These are phyloP conservation scores for Lampropteryx suffumata DNA, from an alignment of 2,888 invertebrate species.

Conservation along the genomic window DNA sequence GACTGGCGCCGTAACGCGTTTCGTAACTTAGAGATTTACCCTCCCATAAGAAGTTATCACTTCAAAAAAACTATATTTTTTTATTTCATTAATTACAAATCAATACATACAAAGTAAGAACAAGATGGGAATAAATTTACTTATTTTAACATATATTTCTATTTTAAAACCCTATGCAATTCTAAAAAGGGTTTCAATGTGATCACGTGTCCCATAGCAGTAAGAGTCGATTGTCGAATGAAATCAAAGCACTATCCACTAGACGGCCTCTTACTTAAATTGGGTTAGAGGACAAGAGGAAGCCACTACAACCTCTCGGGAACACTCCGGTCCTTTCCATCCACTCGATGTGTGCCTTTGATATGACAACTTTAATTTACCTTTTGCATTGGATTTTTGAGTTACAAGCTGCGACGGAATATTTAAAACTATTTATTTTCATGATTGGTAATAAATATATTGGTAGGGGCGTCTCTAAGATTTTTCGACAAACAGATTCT, in stretches of 20 bases:
- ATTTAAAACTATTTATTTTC: too few relatives aligned
- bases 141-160: too few relatives aligned
- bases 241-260: slow-evolving; percentile 57
- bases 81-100: too few relatives aligned
- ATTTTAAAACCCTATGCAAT: not conserved
- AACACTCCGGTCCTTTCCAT: slow-evolving; percentile 38
- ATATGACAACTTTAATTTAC: slow-evolving; percentile 43
- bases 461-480: too few relatives aligned
- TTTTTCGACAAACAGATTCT: too few relatives aligned
- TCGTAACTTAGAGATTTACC: too few relatives aligned
- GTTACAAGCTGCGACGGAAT: not conserved
- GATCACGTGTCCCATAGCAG: slow-evolving; percentile 6
- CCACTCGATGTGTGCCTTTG: slow-evolving; percentile 33
- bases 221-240: slow-evolving; percentile 41
- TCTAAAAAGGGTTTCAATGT: not conserved
- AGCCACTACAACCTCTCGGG: slow-evolving; percentile 44
- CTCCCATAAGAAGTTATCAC: too few relatives aligned
- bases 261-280: slow-evolving; percentile 53
- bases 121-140: too few relatives aligned
- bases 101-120: too few relatives aligned
- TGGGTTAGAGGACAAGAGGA: slow-evolving; percentile 56
- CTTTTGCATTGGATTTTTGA: slow-evolving; percentile 13
- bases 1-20: too few relatives aligned
- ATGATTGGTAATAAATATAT: too few relatives aligned
- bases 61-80: too few relatives aligned